Conservation (phyloP, 2,797 vertebrate species). For the Brotula barbata region DNA sequence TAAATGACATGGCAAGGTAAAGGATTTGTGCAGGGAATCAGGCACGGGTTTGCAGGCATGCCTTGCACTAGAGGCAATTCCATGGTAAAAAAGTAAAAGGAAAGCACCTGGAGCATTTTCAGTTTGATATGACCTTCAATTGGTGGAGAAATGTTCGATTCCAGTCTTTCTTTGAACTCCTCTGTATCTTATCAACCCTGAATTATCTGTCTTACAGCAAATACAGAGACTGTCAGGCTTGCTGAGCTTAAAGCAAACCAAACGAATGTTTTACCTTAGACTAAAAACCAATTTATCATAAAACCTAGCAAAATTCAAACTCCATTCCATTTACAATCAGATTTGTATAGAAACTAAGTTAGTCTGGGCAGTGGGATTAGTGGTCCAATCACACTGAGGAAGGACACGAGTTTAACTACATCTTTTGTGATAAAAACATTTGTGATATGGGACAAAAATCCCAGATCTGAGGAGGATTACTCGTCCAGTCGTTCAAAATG, state of each 20-base stretch:
- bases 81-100: background rate
- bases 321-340: background rate
- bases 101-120: constrained; percentile 23
- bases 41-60: background rate
- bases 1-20: constrained; percentile 32
- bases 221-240: no score
- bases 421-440: no score
- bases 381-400: no score
- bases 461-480: no score
- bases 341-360: background rate
- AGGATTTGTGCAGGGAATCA: constrained; percentile 3
- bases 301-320: background rate
- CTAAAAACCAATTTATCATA: background rate
- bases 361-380: background rate
- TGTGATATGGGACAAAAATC: no score
- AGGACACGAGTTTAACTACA: no score
- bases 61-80: constrained; percentile 12
- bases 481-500: no score
- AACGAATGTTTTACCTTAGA: background rate
- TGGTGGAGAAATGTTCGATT: constrained; percentile 18
- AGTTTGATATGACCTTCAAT: constrained; percentile 39
- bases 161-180: background rate
- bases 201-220: constrained; percentile 18
- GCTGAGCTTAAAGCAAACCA: background rate
- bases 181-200: constrained; percentile 1